phyloP scores from a whole-genome alignment of 2,113 vertebrate genomes.

The Ariopsis seemanni region DNA sequence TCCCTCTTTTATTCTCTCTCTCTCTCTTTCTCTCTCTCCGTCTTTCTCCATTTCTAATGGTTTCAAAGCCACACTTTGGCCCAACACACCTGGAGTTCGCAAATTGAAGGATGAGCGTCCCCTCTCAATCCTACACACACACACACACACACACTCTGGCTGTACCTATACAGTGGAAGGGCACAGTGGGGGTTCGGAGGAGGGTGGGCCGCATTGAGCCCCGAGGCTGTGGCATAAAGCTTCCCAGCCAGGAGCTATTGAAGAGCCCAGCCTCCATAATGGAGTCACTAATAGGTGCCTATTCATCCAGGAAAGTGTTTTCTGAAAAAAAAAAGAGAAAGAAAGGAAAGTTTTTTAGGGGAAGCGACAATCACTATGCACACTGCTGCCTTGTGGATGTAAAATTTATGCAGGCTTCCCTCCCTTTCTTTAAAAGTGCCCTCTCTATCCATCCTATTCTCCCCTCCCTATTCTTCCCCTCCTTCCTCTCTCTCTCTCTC shows the following conservation, averaged over 20 bases:
- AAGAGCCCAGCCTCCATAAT: constrained; percentile 75
- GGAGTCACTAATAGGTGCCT: constrained; percentile 81
- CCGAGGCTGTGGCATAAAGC: constrained; percentile 72
- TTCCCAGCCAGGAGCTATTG: constrained; percentile 78
- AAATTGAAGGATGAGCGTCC: constrained; percentile 63
- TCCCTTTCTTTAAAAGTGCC: constrained; percentile 53
- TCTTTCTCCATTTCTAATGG: constrained; percentile 54
- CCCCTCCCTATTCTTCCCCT: constrained; percentile 49
- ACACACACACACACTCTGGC: constrained; percentile 47
- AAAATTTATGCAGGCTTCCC: constrained; percentile 73
- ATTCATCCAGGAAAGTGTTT: constrained; percentile 80
- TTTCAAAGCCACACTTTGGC: constrained; percentile 62
- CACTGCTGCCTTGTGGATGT: constrained; percentile 70
- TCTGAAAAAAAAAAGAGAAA: constrained; percentile 63
- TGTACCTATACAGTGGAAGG: constrained; percentile 68
- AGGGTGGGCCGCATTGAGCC: constrained; percentile 64
- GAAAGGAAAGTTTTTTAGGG: constrained; percentile 67
- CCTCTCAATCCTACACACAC: constrained; percentile 25
- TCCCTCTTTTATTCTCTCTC: constrained; percentile 47
- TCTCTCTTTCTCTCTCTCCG: not conserved
- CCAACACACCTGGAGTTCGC: constrained; percentile 86
- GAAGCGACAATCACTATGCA: constrained; percentile 76
- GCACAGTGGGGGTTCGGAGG: constrained; percentile 29
- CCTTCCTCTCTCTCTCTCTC: constrained; percentile 46
- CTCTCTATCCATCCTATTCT: constrained; percentile 8